These are phyloP conservation scores for Potamilus streckersoni DNA, from an alignment of 1,140 invertebrate species.

Conservation along the genomic window DNA sequence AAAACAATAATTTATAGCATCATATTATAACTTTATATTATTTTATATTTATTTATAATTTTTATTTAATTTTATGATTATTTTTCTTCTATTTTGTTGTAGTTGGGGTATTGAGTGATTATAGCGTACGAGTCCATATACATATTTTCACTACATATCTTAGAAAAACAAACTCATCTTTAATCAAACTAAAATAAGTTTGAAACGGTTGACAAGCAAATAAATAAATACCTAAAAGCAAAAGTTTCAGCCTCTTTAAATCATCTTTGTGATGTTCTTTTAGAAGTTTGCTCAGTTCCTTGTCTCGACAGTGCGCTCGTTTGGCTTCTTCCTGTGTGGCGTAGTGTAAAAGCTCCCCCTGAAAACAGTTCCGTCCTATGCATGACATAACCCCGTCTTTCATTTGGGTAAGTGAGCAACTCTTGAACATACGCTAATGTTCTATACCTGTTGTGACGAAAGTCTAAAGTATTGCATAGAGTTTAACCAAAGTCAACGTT, in stretches of 20 bases:
- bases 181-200: not conserved
- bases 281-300: constrained; percentile 48
- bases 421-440: too few relatives aligned
- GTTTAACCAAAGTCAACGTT: too few relatives aligned
- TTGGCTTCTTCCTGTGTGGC: constrained; percentile 43
- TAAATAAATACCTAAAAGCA: constrained; percentile 51
- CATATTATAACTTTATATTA: too few relatives aligned
- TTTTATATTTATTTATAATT: too few relatives aligned
- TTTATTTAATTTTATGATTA: too few relatives aligned
- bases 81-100: too few relatives aligned
- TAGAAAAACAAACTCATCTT: not conserved
- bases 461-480: too few relatives aligned
- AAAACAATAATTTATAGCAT: too few relatives aligned
- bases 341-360: constrained; percentile 28
- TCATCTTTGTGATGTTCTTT: constrained; percentile 54
- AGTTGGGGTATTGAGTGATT: not conserved
- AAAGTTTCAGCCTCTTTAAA: constrained; percentile 50
- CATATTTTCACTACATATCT: not conserved
- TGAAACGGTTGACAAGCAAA: not conserved
- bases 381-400: constrained; percentile 44
- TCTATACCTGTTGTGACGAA: too few relatives aligned
- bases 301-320: constrained; percentile 43
- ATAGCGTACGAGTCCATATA: not conserved
- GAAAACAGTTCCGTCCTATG: constrained; percentile 42
- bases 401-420: not conserved